Conservation (phyloP, 2,797 vertebrate species). For the Cyprinodon diabolis region DNA sequence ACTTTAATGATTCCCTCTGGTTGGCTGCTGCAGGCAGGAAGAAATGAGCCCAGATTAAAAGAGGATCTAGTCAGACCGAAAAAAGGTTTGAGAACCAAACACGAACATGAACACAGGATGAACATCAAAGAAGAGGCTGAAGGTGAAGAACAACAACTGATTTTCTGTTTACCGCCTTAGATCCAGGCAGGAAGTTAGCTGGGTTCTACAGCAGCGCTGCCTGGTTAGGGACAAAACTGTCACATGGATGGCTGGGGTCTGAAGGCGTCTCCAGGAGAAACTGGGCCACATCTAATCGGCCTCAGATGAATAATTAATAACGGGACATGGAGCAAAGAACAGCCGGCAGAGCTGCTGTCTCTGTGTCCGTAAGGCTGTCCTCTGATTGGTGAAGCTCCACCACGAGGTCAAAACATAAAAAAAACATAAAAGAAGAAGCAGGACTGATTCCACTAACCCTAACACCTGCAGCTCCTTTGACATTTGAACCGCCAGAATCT, state of each 20-base stretch:
- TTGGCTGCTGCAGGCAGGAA: constrained; percentile 87
- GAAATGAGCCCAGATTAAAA: constrained; percentile 8
- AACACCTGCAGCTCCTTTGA: too few relatives aligned
- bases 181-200: constrained; percentile 49
- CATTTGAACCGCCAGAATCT: too few relatives aligned
- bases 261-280: constrained; percentile 78
- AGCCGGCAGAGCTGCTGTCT: constrained; percentile 58
- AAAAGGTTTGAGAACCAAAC: too few relatives aligned
- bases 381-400: background rate
- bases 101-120: background rate
- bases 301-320: constrained; percentile 87
- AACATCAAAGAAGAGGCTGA: constrained; percentile 10
- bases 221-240: constrained; percentile 65
- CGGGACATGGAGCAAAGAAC: constrained; percentile 81
- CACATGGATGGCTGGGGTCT: constrained; percentile 67
- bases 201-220: constrained; percentile 54
- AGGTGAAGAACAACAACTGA: constrained; percentile 30
- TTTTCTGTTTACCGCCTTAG: constrained; percentile 32
- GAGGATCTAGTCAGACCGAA: background rate
- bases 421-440: too few relatives aligned
- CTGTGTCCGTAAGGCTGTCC: constrained; percentile 60
- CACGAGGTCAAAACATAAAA: too few relatives aligned
- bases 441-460: too few relatives aligned
- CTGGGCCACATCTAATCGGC: constrained; percentile 83
- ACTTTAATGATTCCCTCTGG: constrained; percentile 94